phyloP scores from a whole-genome alignment of 92 coral and sea anemone species.

The Porites rus region DNA sequence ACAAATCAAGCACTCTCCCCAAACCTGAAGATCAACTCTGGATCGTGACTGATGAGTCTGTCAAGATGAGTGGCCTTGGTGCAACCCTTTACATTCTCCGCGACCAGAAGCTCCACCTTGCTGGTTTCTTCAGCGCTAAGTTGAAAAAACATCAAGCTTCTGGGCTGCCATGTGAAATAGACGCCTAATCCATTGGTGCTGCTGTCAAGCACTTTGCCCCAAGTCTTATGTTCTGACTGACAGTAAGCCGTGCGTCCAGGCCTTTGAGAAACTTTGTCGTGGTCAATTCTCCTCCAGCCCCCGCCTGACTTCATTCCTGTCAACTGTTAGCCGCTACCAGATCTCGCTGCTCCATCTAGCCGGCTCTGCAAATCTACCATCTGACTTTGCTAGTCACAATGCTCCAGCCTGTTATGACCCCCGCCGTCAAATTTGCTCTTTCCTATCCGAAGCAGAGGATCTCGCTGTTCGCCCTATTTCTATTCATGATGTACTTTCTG shows the following conservation, averaged over 20 bases:
- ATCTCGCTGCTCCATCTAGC: conserved; percentile 69
- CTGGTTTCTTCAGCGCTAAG: conserved; percentile 71
- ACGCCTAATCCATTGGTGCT: conserved; percentile 60
- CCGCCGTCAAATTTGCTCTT: conserved; percentile 61
- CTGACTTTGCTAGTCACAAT: conserved; percentile 79
- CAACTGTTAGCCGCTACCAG: conserved; percentile 74
- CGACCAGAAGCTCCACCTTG: conserved; percentile 50
- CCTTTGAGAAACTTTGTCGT: conserved; percentile 66
- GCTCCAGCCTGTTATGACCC: conserved; percentile 69
- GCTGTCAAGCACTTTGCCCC: conserved; percentile 60
- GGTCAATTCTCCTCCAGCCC: conserved; percentile 74
- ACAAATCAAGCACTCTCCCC: conserved; percentile 40
- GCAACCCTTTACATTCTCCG: conserved; percentile 8
- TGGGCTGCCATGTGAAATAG: conserved; percentile 77
- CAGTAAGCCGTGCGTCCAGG: conserved; percentile 75
- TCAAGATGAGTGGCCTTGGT: conserved; percentile 28
- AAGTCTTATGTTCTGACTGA: conserved; percentile 64
- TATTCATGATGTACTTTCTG: conserved; percentile 47
- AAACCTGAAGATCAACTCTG: conserved; percentile 53
- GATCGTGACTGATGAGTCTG: conserved; percentile 52
- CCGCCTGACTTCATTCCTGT: conserved; percentile 64
- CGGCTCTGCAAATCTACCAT: conserved; percentile 69
- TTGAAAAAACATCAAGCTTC: conserved; percentile 61
- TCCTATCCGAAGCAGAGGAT: conserved; percentile 50
- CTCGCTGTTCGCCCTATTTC: conserved; percentile 59